phyloP scores from a whole-genome alignment of 2,797 vertebrate genomes.

The Siniperca scherzeri region DNA sequence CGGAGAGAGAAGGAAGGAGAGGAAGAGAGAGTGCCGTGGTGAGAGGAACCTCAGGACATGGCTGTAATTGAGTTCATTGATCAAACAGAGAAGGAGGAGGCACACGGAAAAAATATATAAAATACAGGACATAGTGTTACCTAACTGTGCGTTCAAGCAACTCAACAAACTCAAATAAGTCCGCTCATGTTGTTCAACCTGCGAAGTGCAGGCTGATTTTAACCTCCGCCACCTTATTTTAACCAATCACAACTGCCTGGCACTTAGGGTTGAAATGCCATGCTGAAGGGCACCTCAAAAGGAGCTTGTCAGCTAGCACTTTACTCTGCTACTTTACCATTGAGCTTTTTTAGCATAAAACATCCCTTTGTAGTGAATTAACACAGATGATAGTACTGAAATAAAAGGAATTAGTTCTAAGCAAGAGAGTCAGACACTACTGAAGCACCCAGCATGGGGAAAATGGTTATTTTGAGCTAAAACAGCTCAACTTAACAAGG shows the following conservation, averaged over 20 bases:
- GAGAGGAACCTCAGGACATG: constrained; percentile 85
- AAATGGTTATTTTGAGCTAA: neutral
- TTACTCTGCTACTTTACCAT: neutral
- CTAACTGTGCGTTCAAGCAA: constrained; percentile 64
- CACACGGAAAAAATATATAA: constrained; percentile 6
- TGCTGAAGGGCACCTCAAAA: neutral
- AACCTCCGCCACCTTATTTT: neutral
- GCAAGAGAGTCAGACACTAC: neutral
- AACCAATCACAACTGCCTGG: neutral
- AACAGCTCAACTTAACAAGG: neutral
- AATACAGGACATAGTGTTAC: constrained; percentile 54
- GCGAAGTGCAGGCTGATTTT: neutral
- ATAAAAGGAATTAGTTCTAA: neutral
- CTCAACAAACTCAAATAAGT: constrained; percentile 49
- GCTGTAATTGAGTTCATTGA: constrained; percentile 95
- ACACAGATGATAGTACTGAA: neutral
- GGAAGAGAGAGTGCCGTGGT: constrained; percentile 46
- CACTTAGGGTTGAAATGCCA: neutral
- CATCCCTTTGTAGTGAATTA: neutral
- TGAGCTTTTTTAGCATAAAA: neutral
- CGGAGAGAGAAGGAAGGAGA: constrained; percentile 54
- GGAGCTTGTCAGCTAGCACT: neutral
- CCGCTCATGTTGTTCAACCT: constrained; percentile 31
- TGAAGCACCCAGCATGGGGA: neutral
- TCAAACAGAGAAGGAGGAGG: constrained; percentile 80